Evolutionary conservation across 2,797 vertebrate genomes (phyloP).

Genomic region (Chromobotia macracanthus): DNA sequence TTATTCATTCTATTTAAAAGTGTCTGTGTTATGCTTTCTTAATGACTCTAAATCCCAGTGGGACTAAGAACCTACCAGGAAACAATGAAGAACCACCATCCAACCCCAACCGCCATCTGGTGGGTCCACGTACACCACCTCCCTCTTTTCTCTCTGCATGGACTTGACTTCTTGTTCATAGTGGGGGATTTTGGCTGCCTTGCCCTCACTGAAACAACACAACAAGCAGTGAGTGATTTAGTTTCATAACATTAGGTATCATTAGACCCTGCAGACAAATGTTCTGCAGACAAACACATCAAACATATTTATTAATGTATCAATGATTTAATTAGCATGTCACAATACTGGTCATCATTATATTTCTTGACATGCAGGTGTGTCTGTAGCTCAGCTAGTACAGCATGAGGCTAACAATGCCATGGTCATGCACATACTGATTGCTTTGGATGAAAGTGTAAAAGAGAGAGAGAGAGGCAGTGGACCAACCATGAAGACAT

Average conservation of each 20-base stretch:
- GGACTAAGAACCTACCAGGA: conserved; percentile 80
- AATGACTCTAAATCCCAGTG: not conserved
- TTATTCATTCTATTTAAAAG: not conserved
- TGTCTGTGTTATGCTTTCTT: not conserved
- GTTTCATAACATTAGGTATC: not conserved
- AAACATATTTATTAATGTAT: too few species aligned
- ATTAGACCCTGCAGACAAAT: not conserved
- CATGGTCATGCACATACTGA: too few species aligned
- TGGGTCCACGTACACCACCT: conserved; percentile 67
- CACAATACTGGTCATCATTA: too few species aligned
- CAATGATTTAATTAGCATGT: too few species aligned
- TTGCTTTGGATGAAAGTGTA: too few species aligned
- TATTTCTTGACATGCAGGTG: too few species aligned
- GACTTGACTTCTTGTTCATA: conserved; percentile 70
- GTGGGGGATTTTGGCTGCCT: conserved; percentile 63
- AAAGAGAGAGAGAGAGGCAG: too few species aligned
- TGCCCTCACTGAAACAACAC: conserved; percentile 63
- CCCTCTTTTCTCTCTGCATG: conserved; percentile 70
- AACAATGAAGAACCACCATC: conserved; percentile 91
- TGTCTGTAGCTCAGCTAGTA: too few species aligned
- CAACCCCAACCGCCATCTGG: conserved; percentile 87
- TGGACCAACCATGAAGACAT: conserved; percentile 14
- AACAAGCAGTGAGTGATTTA: conserved; percentile 3
- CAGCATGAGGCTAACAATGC: too few species aligned
- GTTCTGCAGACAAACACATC: too few species aligned